These are phyloP conservation scores for Nycticebus coucang DNA, from an alignment of 2,113 vertebrate species.

Conservation along the genomic window DNA sequence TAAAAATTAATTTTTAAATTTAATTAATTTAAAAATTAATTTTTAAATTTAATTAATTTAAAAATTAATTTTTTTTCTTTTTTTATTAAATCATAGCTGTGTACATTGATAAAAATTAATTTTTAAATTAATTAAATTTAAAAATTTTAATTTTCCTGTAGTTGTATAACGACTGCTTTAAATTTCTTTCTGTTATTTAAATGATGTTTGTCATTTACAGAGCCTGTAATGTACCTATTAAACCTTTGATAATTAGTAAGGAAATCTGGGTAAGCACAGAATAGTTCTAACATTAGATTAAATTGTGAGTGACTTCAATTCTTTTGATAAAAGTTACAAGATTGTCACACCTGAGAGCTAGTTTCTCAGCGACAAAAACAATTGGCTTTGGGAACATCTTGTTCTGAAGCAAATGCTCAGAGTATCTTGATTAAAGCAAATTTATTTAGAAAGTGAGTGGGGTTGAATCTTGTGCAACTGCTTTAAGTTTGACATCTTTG, in stretches of 20 bases:
- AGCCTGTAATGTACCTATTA: not conserved
- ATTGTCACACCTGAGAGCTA: conserved; percentile 45
- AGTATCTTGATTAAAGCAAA: conserved; percentile 63
- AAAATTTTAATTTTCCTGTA: conserved; percentile 20
- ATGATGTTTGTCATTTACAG: not conserved
- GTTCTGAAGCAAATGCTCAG: conserved; percentile 64
- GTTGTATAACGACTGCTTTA: not conserved
- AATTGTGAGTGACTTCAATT: conserved; percentile 15
- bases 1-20: too few relatives aligned
- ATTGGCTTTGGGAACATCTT: conserved; percentile 68
- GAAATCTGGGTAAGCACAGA: not conserved
- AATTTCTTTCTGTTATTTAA: not conserved
- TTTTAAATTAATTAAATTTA: not conserved
- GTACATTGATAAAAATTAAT: too few relatives aligned
- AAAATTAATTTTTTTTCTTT: too few relatives aligned
- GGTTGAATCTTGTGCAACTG: conserved; percentile 63
- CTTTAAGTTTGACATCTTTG: conserved; percentile 58
- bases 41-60: too few relatives aligned
- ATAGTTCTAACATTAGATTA: not conserved
- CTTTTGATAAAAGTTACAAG: conserved; percentile 53
- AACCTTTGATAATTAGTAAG: not conserved
- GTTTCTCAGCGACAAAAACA: conserved; percentile 69
- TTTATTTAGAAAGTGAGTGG: conserved; percentile 76
- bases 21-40: too few relatives aligned
- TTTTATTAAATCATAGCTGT: too few relatives aligned